Percentiles rank a stretch among this genome's conserved stretches.
Conservation (phyloP, 2,113 vertebrate genomes). For the Rhinolophus sinicus region DNA sequence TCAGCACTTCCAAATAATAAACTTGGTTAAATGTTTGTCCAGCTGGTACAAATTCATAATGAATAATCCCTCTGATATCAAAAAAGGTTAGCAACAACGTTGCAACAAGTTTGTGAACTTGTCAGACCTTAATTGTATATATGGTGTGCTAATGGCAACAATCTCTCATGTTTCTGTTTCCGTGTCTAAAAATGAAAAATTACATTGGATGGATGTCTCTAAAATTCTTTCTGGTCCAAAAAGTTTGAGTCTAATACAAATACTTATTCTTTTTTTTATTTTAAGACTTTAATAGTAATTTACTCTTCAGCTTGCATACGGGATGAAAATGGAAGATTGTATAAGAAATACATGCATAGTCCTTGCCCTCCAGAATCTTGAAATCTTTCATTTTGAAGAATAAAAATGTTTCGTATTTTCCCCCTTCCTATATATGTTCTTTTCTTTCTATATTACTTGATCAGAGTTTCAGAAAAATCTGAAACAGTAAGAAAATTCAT, state of each 20-base stretch:
- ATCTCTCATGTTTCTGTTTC: neutral
- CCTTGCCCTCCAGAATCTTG: neutral
- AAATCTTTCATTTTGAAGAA: conserved; percentile 27
- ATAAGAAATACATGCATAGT: neutral
- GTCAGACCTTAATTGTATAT: too few species aligned
- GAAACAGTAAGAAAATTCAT: conserved; percentile 8
- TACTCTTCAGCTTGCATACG: neutral
- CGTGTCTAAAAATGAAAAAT: conserved; percentile 12
- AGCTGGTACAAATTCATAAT: too few species aligned
- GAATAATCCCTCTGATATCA: too few species aligned
- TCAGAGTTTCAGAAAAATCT: neutral
- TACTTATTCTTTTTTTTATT: neutral
- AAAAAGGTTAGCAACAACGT: too few species aligned
- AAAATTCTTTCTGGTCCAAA: conserved; percentile 14
- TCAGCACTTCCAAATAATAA: too few species aligned
- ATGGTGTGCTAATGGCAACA: neutral
- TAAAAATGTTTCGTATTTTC: neutral
- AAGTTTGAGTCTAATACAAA: neutral
- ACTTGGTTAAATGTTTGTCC: too few species aligned
- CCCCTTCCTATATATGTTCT: neutral
- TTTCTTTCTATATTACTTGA: conserved; percentile 1
- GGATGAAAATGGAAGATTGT: neutral
- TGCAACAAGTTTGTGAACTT: too few species aligned
- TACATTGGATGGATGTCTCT: neutral
- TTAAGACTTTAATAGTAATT: neutral